These are phyloP conservation scores for Campoplex capitator DNA, from an alignment of 2,888 invertebrate genomes.

Conservation along the genomic window DNA sequence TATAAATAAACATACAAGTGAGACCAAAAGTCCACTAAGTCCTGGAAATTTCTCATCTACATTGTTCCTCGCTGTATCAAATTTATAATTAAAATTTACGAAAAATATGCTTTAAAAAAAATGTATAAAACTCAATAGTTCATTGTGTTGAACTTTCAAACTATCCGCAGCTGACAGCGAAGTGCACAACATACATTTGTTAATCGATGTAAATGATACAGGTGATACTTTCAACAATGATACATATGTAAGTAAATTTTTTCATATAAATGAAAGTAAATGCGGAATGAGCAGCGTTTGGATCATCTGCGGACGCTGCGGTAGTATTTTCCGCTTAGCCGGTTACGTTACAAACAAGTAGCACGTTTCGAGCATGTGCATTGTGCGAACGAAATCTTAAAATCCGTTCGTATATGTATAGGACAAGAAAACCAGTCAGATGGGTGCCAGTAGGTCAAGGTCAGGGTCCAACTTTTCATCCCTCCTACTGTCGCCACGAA, in stretches of 20 bases:
- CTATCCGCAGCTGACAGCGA: not conserved
- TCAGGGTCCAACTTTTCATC: constrained; percentile 56
- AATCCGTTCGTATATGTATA: constrained; percentile 4
- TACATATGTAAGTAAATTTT: not conserved
- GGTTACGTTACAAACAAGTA: constrained; percentile 41
- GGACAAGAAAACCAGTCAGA: constrained; percentile 41
- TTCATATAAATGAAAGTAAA: constrained; percentile 21
- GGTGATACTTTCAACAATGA: not conserved
- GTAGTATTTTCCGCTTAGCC: constrained; percentile 20
- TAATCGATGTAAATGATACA: not conserved
- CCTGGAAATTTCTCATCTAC: not conserved
- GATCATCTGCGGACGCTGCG: constrained; percentile 33
- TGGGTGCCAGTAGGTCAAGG: constrained; percentile 72
- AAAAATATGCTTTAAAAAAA: too few relatives aligned
- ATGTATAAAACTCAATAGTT: too few relatives aligned
- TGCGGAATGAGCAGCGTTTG: constrained; percentile 32
- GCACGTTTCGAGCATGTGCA: constrained; percentile 30
- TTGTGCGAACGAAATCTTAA: constrained; percentile 43
- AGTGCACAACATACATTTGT: too few relatives aligned
- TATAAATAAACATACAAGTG: not conserved
- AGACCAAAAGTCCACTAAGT: not conserved
- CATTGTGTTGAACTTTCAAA: not conserved
- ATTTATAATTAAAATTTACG: too few relatives aligned
- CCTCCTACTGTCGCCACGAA: constrained; percentile 66
- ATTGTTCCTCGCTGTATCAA: not conserved